Conservation (phyloP, 2,888 invertebrate species). For the Punctoribates punctum region DNA sequence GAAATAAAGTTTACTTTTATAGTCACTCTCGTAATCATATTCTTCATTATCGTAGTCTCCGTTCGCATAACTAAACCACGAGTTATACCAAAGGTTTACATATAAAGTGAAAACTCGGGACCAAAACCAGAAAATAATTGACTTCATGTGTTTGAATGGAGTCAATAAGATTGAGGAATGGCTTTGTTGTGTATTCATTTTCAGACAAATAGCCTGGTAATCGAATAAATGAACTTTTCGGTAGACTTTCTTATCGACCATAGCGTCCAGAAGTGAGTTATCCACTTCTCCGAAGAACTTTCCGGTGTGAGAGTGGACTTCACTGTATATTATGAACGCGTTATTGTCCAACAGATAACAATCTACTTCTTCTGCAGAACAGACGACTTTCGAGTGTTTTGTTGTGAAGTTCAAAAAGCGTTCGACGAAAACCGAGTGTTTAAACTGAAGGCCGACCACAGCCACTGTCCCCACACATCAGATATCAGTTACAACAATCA, state of each 20-base stretch:
- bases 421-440: constrained; percentile 72
- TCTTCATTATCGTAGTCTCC: constrained; percentile 43
- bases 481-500: not conserved
- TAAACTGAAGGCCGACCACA: constrained; percentile 85
- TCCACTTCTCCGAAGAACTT: constrained; percentile 91
- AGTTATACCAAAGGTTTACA: constrained; percentile 22
- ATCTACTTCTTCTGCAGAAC: constrained; percentile 69
- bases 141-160: constrained; percentile 49
- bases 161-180: constrained; percentile 47
- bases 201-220: constrained; percentile 82
- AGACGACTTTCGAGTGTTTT: constrained; percentile 46
- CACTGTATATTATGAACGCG: constrained; percentile 86
- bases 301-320: constrained; percentile 68
- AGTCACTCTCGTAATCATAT: constrained; percentile 38
- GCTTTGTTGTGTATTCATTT: constrained; percentile 52
- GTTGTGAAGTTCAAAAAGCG: constrained; percentile 79
- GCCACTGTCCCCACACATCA: constrained; percentile 60
- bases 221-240: constrained; percentile 75
- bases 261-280: constrained; percentile 83
- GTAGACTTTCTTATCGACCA: constrained; percentile 84
- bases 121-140: constrained; percentile 49
- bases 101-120: constrained; percentile 38
- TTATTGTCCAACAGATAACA: constrained; percentile 92
- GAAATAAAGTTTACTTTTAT: not conserved
- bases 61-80: not conserved